phyloP scores from a whole-genome alignment of 1,140 invertebrate species.

The Musca vetustissima region DNA sequence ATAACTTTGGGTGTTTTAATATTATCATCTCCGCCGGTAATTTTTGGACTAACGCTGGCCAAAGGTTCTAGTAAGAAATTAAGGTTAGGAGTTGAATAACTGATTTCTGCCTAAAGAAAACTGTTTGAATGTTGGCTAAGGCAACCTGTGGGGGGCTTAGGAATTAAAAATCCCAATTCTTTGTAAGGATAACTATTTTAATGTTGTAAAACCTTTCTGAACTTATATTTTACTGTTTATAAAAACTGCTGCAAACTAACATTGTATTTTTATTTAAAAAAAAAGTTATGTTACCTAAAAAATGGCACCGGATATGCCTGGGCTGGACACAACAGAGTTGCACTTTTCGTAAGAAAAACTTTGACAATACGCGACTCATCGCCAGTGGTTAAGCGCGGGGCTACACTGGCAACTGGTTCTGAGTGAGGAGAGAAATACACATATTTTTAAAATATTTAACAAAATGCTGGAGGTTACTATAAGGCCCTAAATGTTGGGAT shows the following conservation, averaged over 20 bases:
- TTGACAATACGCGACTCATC: conserved; percentile 56
- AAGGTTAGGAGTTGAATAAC: neutral
- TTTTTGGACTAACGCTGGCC: conserved; percentile 64
- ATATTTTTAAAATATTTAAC: conserved; percentile 1
- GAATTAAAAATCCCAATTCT: no score
- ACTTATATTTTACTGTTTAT: no score
- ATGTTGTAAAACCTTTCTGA: no score
- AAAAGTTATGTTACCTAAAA: conserved; percentile 59
- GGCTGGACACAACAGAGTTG: conserved; percentile 61
- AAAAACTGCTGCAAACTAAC: neutral
- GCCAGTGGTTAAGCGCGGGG: conserved; percentile 66
- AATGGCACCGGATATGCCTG: conserved; percentile 64
- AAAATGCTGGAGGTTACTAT: neutral
- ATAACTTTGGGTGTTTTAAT: conserved; percentile 56
- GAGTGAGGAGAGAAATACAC: conserved; percentile 30
- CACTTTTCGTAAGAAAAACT: conserved; percentile 45
- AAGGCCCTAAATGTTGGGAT: conserved; percentile 14
- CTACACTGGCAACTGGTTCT: conserved; percentile 74
- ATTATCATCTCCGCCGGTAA: conserved; percentile 62
- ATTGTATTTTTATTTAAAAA: neutral
- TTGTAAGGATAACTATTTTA: no score
- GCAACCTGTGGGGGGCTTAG: neutral
- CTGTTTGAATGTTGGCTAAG: neutral
- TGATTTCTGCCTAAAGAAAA: neutral
- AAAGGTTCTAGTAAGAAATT: conserved; percentile 59